Evolutionary conservation across 37 sponge, comb jelly and placozoan genomes (phyloP).

Genomic region (Chondrosia reniformis): DNA sequence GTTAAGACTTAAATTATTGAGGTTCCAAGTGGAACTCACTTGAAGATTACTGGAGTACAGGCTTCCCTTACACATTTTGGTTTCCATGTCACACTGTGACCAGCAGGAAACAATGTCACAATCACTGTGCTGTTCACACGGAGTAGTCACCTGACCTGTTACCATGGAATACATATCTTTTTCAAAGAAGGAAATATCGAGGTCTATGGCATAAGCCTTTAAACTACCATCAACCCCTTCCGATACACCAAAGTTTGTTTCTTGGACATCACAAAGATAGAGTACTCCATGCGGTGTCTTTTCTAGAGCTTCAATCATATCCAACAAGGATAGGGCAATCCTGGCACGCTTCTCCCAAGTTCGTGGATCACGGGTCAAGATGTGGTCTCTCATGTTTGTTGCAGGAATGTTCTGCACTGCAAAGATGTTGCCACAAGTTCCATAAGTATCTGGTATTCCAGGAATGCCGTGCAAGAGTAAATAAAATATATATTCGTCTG

Average conservation of each 20-base stretch:
- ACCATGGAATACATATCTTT: not conserved
- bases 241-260: slow-evolving; percentile 53
- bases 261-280: slow-evolving; percentile 65
- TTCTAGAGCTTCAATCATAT: slow-evolving; percentile 51
- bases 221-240: slow-evolving; percentile 14
- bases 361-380: slow-evolving; percentile 25
- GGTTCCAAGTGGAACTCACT: slow-evolving; percentile 34
- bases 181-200: slow-evolving; percentile 54
- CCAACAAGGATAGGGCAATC: slow-evolving; percentile 46
- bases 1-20: too few species aligned
- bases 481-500: slow-evolving; percentile 45
- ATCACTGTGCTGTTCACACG: slow-evolving; percentile 24
- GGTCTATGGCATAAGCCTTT: slow-evolving; percentile 49
- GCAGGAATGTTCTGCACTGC: slow-evolving; percentile 26
- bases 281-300: slow-evolving; percentile 45
- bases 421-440: slow-evolving; percentile 58
- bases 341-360: slow-evolving; percentile 34
- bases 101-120: slow-evolving; percentile 37
- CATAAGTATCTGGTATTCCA: slow-evolving; percentile 38
- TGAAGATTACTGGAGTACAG: slow-evolving; percentile 37
- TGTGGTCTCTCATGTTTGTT: not conserved
- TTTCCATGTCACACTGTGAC: slow-evolving; percentile 10
- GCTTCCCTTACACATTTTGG: slow-evolving; percentile 17
- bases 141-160: slow-evolving; percentile 23
- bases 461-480: slow-evolving; percentile 25